Base-by-base conservation (phyloP, 2,888 invertebrate species). In the Laspeyria flexula region DNA sequence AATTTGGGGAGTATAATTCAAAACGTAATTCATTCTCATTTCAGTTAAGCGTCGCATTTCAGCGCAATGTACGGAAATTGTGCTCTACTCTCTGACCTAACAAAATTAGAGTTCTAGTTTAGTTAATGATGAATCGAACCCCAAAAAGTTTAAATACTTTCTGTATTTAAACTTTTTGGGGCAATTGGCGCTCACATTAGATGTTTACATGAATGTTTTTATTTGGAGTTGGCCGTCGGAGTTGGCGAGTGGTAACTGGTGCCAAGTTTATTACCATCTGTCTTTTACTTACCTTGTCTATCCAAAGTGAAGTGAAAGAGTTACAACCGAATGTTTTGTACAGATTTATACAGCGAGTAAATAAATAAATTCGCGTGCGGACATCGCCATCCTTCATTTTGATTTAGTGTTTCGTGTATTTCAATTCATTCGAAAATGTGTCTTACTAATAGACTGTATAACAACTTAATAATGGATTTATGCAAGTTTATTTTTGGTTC, bases 311-410 rank as follows among this genome's bases (percentile, higher is more conserved):
- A 58, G 61, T 52, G 54, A 60, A 67, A 71, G 65, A 71, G 56
- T 69, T 71, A 72, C 64, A 67, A 58, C 39, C 41, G 54, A 60
- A 62, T 66, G 62, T 63, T 72, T 68, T 54, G 45, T 65, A 64
- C 51, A 73, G 71, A 80, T 81, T 75, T 76, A 79, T 73, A 50
- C 46, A 34, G 43, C 48, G 55, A 70, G 71, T 73, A 75, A 78
- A 77, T 77, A 75, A 74, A 71, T 65, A 41, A 29, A 23, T 31
- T 30, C 10, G 35, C 29, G 33, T 13, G 6, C 15, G 5, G 23
- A 12, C 21, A 15, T 23, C 65, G 63, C 56, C 65, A 55, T 55
- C 49, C 51, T 60, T 63, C 43, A 48, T 41, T 49, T 58, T 69
- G 66, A 74, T 34, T 7, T 34, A 6, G 5, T 67, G 43, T 31